These are phyloP conservation scores for Crematogaster levior DNA, from an alignment of 2,888 invertebrate species.

Conservation along the genomic window DNA sequence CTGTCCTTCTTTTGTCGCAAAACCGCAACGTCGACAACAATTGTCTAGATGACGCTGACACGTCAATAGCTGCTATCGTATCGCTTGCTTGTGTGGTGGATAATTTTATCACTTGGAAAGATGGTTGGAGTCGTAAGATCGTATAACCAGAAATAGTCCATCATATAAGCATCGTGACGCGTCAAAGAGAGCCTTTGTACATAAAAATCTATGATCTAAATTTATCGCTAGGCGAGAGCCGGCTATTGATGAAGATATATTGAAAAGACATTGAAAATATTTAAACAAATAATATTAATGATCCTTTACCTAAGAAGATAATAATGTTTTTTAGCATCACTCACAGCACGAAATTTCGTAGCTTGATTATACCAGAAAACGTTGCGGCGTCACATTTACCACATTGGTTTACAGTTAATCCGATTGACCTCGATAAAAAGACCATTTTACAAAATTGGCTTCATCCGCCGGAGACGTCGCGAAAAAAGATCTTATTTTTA, in stretches of 20 bases:
- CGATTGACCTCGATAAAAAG: conserved; percentile 11
- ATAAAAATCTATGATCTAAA: not conserved
- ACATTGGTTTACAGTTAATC: conserved; percentile 20
- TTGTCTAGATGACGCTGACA: conserved; percentile 44
- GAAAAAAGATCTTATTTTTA: conserved; percentile 11
- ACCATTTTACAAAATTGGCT: conserved; percentile 27
- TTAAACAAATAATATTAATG: not conserved
- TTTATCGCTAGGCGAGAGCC: not conserved
- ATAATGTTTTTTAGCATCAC: not conserved
- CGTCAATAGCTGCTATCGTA: conserved; percentile 55
- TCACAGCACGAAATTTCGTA: not conserved
- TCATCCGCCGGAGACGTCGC: not conserved
- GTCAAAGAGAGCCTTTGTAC: not conserved
- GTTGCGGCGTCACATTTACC: not conserved
- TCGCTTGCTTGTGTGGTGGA: conserved; percentile 28
- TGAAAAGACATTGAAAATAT: not conserved
- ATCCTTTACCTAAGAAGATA: not conserved
- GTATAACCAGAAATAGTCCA: not conserved
- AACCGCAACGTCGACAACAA: conserved; percentile 40
- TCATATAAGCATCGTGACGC: not conserved
- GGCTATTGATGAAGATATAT: not conserved
- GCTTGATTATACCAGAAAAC: conserved; percentile 9
- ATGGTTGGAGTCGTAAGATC: not conserved
- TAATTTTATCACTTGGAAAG: conserved; percentile 43
- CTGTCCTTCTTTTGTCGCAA: conserved; percentile 18